phyloP scores from a whole-genome alignment of 2,113 vertebrate genomes.

The Semicossyphus pulcher region DNA sequence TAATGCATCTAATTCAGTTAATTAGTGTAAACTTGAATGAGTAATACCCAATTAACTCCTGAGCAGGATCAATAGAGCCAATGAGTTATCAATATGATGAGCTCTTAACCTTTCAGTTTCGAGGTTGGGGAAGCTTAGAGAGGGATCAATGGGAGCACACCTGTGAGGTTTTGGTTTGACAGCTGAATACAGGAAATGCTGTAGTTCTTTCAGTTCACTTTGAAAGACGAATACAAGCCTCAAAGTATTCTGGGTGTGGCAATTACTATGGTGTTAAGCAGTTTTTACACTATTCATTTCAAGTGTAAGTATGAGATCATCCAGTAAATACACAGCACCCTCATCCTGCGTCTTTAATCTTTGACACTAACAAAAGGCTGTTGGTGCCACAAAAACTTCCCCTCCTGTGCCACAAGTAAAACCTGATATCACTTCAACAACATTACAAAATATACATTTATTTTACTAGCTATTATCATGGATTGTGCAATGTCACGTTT shows the following conservation, averaged over 20 bases:
- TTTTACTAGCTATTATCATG: no score
- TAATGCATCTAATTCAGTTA: conserved; percentile 49
- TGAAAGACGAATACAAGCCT: background rate
- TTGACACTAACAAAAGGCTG: no score
- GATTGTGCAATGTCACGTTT: no score
- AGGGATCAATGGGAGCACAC: conserved; percentile 20
- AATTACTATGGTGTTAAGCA: no score
- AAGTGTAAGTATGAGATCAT: background rate
- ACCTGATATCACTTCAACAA: no score
- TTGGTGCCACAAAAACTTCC: no score
- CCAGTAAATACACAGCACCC: no score
- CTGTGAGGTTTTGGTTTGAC: background rate
- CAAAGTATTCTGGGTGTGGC: background rate
- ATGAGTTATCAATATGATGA: conserved; percentile 59
- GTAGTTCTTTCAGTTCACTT: background rate
- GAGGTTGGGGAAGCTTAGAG: conserved; percentile 8
- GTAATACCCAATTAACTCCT: conserved; percentile 70
- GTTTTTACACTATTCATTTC: no score
- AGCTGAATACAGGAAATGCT: background rate
- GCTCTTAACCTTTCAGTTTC: conserved; percentile 55
- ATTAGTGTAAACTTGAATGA: conserved; percentile 64
- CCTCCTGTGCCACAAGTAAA: no score
- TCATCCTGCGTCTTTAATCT: no score
- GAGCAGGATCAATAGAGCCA: conserved; percentile 56
- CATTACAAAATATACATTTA: no score